phyloP scores from a whole-genome alignment of 2,113 vertebrate genomes.

The Ptilonorhynchus violaceus region DNA sequence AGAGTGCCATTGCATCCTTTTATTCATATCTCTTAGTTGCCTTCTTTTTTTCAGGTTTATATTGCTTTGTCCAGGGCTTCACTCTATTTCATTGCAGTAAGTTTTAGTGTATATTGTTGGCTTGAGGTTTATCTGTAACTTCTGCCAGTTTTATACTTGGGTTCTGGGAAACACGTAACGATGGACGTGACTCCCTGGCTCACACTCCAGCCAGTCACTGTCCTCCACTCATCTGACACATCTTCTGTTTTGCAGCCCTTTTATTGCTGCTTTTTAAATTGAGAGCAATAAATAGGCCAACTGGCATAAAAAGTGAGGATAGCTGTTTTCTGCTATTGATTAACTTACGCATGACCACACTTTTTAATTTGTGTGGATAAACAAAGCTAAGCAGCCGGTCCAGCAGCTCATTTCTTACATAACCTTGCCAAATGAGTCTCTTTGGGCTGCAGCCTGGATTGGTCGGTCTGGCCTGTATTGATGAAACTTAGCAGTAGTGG shows the following conservation, averaged over 20 bases:
- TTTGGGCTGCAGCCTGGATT: neutral
- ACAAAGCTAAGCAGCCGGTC: neutral
- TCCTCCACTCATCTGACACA: neutral
- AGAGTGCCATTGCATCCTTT: neutral
- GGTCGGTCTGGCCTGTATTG: neutral
- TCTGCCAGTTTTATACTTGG: neutral
- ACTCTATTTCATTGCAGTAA: neutral
- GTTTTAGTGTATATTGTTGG: neutral
- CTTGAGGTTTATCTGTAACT: neutral
- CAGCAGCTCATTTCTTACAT: conserved; percentile 35
- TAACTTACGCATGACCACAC: conserved; percentile 27
- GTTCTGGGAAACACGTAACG: neutral
- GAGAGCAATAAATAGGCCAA: conserved; percentile 33
- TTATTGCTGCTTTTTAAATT: neutral
- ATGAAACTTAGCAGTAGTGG: neutral
- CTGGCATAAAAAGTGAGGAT: neutral
- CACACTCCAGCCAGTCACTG: fast-evolving
- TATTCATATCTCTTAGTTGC: neutral
- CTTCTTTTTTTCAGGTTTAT: neutral
- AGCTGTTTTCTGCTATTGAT: conserved; percentile 42
- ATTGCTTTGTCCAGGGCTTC: neutral
- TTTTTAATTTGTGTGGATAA: conserved; percentile 50
- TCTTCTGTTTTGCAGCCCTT: conserved; percentile 7
- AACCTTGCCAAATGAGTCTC: conserved; percentile 35
- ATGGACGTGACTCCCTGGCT: neutral